Percentiles rank a stretch among this genome's conserved stretches.
phyloP scores from a whole-genome alignment of 1,140 invertebrate species.

The Trichonephila clavipes region DNA sequence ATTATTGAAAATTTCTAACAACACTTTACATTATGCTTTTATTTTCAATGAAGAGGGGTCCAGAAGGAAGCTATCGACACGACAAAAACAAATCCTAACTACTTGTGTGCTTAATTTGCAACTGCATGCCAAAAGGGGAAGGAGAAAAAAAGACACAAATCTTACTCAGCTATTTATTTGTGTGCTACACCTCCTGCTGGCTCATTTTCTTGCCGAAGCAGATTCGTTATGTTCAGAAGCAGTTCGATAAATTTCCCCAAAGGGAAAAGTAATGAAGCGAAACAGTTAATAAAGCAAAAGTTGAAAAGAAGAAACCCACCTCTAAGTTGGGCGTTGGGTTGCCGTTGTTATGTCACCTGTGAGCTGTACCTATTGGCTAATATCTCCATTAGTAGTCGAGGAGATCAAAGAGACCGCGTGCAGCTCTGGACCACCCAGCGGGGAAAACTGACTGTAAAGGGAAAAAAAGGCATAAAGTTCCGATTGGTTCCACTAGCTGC shows the following conservation, averaged over 20 bases:
- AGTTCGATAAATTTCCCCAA: conserved; percentile 26
- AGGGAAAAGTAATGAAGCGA: conserved; percentile 48
- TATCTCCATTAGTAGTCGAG: conserved; percentile 67
- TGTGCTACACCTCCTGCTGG: not conserved
- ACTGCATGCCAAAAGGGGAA: not conserved
- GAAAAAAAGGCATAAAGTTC: conserved; percentile 63
- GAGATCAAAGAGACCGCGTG: conserved; percentile 56
- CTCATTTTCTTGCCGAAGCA: not conserved
- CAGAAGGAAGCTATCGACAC: not conserved
- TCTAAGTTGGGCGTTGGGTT: not conserved
- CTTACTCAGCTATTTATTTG: not conserved
- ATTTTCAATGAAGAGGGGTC: too few relatives aligned
- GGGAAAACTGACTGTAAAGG: not conserved
- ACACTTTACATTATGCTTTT: too few relatives aligned
- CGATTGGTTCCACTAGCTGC: conserved; percentile 70
- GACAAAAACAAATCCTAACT: not conserved
- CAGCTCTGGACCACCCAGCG: conserved; percentile 4
- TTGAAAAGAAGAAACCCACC: conserved; percentile 34
- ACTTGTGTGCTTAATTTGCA: not conserved
- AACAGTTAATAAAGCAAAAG: conserved; percentile 62
- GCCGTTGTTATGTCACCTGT: conserved; percentile 71
- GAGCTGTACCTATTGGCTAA: conserved; percentile 71
- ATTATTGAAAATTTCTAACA: too few relatives aligned
- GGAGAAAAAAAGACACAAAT: not conserved
- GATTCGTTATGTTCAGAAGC: conserved; percentile 29